Evolutionary conservation across 2,888 invertebrate genomes (phyloP).

Genomic region (Noctuana brunneofusca): DNA sequence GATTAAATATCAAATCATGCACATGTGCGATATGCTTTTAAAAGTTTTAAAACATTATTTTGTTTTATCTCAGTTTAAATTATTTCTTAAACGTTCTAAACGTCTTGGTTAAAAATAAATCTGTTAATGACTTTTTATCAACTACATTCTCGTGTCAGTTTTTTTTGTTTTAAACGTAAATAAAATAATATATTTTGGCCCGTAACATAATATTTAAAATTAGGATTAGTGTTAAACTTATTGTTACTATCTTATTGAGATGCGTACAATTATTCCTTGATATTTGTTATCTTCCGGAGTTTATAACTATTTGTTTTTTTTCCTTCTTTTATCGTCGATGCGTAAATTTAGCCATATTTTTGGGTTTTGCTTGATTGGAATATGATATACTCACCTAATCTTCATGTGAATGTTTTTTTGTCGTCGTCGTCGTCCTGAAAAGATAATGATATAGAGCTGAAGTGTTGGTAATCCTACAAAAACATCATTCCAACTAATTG

Average conservation of each 20-base stretch:
- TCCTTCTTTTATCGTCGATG: background rate
- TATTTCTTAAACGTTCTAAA: too few species aligned
- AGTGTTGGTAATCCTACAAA: background rate
- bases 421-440: background rate
- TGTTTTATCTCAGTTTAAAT: background rate
- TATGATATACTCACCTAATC: background rate
- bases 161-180: background rate
- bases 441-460: background rate
- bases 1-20: background rate
- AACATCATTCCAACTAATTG: background rate
- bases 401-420: background rate
- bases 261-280: background rate
- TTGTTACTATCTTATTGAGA: background rate
- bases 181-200: background rate
- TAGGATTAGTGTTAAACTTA: background rate
- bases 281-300: background rate
- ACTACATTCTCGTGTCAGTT: background rate
- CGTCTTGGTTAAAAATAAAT: background rate
- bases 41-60: background rate
- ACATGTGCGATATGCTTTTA: too few species aligned
- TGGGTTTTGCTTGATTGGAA: constrained; percentile 1
- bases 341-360: background rate
- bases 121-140: background rate
- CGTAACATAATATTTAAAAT: background rate
- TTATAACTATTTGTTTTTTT: background rate